Base-by-base conservation (phyloP, 2,888 invertebrate genomes). In the Drosophila subsilvestris region DNA sequence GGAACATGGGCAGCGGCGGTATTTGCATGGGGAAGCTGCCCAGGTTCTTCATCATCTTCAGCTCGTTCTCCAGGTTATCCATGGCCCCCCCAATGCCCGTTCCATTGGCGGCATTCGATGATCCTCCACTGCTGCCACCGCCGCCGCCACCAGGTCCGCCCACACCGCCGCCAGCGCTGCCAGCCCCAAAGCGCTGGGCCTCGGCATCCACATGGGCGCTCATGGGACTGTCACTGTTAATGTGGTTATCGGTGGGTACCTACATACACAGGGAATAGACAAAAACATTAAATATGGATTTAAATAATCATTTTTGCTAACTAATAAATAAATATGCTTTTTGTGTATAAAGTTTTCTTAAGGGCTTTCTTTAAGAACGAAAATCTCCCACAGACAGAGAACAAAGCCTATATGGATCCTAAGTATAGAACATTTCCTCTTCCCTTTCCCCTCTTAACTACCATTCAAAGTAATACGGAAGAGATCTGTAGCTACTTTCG, bases 21-120 rank as follows among this genome's bases (percentile, higher is more conserved):
- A 92, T 91, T 79, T 92, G 92, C 91, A 92, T 91, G 7, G 92
- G 92, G 63, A 92, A 92, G 62, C 85, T 92, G 62, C 90, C 90
- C 50, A 92, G 77, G 57, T 91, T 91, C 74, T 92, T 92, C 91
- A 92, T 92, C 90, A 92, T 89, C 72, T 92, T 92, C 29, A 92
- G 86, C 75, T 92, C 92, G 48, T 91, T 92, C 75, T 92, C 92
- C 37, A 92, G 74, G 51, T 90, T 92, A 48, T 92, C 92, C 82
- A 92, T 92, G 43, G 58, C 72, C 14, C 82, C 80, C 12, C 84
- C 91, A 20, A 88, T 86, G 29, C 82, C 85, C 0, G 68, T 3
- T 0, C 66, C 77, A 55, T 82, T 77, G 0, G 69, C 51, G 0
- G 70, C 71, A 27, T 58, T 60, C 3, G 73, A 65, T 7, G 69